A percentile compares a stretch with the other conserved stretches of the same genome.
These are phyloP conservation scores for Nanorana parkeri DNA, from an alignment of 2,113 vertebrate genomes.

Conservation along the genomic window DNA sequence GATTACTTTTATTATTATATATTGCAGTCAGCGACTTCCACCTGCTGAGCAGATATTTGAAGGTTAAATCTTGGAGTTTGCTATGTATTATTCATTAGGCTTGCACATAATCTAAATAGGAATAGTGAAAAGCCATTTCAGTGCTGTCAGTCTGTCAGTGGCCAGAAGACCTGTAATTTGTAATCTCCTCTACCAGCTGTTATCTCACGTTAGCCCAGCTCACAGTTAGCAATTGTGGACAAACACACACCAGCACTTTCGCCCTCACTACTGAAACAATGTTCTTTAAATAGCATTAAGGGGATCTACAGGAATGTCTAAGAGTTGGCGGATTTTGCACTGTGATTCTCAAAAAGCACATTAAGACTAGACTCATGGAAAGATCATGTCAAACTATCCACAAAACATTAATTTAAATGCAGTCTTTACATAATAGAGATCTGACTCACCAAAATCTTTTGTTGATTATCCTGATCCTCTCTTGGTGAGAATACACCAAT, in stretches of 20 bases:
- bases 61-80: conserved; percentile 35
- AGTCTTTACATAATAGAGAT: conserved; percentile 8
- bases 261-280: background rate
- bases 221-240: conserved; percentile 6
- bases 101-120: conserved; percentile 14
- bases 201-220: background rate
- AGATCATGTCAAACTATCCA: background rate
- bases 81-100: conserved; percentile 39
- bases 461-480: background rate
- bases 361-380: background rate
- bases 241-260: background rate
- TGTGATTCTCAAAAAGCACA: background rate
- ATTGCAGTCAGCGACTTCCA: conserved; percentile 15
- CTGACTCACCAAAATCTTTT: background rate
- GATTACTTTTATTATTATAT: background rate
- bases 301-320: background rate
- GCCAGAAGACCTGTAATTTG: conserved; percentile 30
- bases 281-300: background rate
- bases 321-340: background rate
- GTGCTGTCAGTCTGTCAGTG: conserved; percentile 29
- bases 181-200: conserved; percentile 37
- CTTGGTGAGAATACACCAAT: conserved; percentile 1
- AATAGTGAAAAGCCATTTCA: conserved; percentile 36
- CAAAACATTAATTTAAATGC: background rate
- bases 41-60: conserved; percentile 34